Base-by-base conservation (phyloP, 2,113 vertebrate species). In the Rhynchomys soricoides region DNA sequence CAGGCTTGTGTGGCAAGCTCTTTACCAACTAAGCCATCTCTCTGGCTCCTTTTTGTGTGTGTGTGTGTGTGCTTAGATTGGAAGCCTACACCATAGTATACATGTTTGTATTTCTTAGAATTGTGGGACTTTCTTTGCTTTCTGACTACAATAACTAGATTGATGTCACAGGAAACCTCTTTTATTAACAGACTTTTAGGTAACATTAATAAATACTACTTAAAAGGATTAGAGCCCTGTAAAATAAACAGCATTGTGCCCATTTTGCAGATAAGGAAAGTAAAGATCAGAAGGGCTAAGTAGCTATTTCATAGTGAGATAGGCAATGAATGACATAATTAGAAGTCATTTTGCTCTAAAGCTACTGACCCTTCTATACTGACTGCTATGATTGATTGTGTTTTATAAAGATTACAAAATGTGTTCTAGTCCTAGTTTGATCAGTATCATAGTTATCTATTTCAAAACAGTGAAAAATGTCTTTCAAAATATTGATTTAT, bases 121-220 rank as follows among this genome's bases (percentile, higher is more conserved):
- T 75, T 68, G 66, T 82, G 45, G 26, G 8, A 59, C 81, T 96
- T 93, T 95, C 52, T 97, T 94, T 93, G 89, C 48, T 86, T 96
- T 90, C 24, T 96, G 40, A 95, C 74, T 95, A 95, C 91, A 93
- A 86, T 66, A 91, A 93, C 45, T 86, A 94, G 82, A 81, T 77
- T 68, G 70, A 91, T 78, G 26, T 79, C 52, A 93, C 40, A 77
- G 74, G n/a, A 93, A 93, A 91, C 7, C 29, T 92, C 4, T 73
- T 73, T 86, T 59, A 6, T 52, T 75, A 29, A 55, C 64, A 70
- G n/a, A 73, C 64, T 93, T 93, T 43, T 79, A 95, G 74, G 68
- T 82, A n/a, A 92, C 37, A 71, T 93, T 93, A 96, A 96, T 93
- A 95, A 95, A 89, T 91, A 94, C 7, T 5, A 2, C 87, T 87